Evolutionary conservation across 2,888 invertebrate species (phyloP), one percentile per base, ranked within the genome.

Genomic region (Laspeyria flexula): DNA sequence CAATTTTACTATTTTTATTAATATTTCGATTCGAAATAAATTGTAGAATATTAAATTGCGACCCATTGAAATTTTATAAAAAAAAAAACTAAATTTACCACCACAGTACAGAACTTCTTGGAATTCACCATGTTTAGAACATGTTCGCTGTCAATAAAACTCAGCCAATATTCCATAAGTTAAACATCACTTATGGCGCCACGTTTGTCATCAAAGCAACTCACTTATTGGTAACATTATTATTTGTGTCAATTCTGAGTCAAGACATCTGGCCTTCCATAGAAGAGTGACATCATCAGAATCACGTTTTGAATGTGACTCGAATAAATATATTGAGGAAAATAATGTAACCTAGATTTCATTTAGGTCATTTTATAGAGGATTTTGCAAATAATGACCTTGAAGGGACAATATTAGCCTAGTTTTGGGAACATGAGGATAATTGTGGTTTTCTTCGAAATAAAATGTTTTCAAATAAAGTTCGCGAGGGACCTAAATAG

Each of bases 191-290:
- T n/a, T n/a, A n/a, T n/a, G 52, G 52, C 56, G 56, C 65, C 54
- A 47, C 43, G 47, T 59, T 47, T 48, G 55, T 65, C 62, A 65
- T 60, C 55, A 58, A 55, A 64, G 38, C 34, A 18, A 27, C 55
- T 61, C 48, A 63, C 60, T 68, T 77, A 77, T 73, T 74, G 61
- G 60, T 53, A 57, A 58, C 62, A 50, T 54, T 68, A 54, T 75
- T 71, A 73, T 72, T 67, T 50, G 50, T 55, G 51, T 50, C 56
- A 54, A 44, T 58, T 48, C 70, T 84, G 82, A 84, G 48, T 79
- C 79, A 75, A 52, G 56, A 71, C 81, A 85, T 79, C 77, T 83
- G 83, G 62, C 62, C 73, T 82, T 82, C 76, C 52, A 58, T 51
- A 70, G 70, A 82, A 80, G 37, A 65, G 71, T 79, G 74, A 70